Percentiles rank a stretch among this genome's conserved stretches.
These are phyloP conservation scores for Sarotherodon lohbergeri DNA, from an alignment of 2,113 vertebrate species.

Conservation along the genomic window DNA sequence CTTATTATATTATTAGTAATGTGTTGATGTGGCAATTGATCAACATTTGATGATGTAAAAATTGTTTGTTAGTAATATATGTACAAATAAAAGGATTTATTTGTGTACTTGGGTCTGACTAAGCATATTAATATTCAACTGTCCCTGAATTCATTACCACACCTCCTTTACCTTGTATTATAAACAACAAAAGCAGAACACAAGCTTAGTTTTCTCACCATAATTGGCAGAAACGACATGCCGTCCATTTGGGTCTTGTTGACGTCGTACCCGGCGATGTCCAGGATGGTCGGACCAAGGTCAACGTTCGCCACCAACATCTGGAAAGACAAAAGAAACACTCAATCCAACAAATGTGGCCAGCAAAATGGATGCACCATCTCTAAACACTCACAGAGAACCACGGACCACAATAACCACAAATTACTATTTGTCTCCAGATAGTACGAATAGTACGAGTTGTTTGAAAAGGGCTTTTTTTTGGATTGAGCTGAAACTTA, in stretches of 20 bases:
- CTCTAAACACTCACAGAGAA: background rate
- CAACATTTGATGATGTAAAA: background rate
- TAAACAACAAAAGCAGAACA: background rate
- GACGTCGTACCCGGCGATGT: conserved; percentile 84
- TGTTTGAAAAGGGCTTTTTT: background rate
- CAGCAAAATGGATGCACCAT: background rate
- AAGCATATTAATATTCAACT: background rate
- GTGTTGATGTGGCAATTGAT: background rate
- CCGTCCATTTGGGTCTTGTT: conserved; percentile 96
- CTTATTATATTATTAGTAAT: background rate
- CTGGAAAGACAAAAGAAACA: conserved; percentile 48
- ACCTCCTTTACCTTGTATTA: background rate
- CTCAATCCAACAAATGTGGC: background rate
- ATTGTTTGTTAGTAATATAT: background rate
- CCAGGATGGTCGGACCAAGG: conserved; percentile 93
- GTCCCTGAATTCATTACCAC: background rate
- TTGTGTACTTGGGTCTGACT: background rate
- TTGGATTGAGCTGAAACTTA: no score
- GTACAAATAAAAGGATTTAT: background rate
- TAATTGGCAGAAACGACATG: conserved; percentile 83
- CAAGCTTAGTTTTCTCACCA: conserved; percentile 71
- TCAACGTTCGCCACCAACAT: conserved; percentile 92
- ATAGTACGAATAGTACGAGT: background rate
- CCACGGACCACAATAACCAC: no score
- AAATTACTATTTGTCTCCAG: background rate